Conservation (phyloP, 1,140 invertebrate species). For the Drosophila navojoa region DNA sequence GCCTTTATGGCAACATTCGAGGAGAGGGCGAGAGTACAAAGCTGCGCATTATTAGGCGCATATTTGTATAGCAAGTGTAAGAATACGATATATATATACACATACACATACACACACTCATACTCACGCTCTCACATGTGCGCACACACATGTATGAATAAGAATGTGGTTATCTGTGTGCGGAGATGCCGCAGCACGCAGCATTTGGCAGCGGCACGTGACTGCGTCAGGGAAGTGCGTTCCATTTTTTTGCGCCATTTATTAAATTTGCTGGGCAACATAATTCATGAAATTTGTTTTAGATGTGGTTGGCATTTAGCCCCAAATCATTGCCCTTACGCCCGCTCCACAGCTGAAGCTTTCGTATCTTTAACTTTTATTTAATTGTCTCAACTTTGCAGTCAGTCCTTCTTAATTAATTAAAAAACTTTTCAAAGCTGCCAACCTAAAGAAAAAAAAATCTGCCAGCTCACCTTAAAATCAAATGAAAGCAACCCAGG, state of each 20-base stretch:
- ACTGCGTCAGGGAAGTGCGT: constrained; percentile 61
- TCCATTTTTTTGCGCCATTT: constrained; percentile 41
- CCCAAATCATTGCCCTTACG: neutral
- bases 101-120: constrained; percentile 24
- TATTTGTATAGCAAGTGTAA: constrained; percentile 75
- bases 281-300: constrained; percentile 57
- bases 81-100: constrained; percentile 44
- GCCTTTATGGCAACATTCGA: constrained; percentile 53
- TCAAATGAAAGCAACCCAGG: neutral
- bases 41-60: constrained; percentile 73
- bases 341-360: neutral
- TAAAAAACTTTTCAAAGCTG: constrained; percentile 69
- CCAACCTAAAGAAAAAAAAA: constrained; percentile 48
- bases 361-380: constrained; percentile 62
- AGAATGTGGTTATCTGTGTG: constrained; percentile 39
- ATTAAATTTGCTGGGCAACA: constrained; percentile 60
- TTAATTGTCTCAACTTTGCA: constrained; percentile 73
- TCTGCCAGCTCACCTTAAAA: constrained; percentile 56
- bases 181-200: constrained; percentile 50
- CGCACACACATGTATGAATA: constrained; percentile 20
- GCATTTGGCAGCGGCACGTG: constrained; percentile 55
- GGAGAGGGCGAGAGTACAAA: constrained; percentile 7
- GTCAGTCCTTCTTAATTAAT: constrained; percentile 72
- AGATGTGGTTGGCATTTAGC: constrained; percentile 52
- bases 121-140: constrained; percentile 1